A percentile compares a stretch with the other conserved stretches of the same genome.
These are phyloP conservation scores for Megalops atlanticus DNA, from an alignment of 2,113 vertebrate genomes.

Conservation along the genomic window DNA sequence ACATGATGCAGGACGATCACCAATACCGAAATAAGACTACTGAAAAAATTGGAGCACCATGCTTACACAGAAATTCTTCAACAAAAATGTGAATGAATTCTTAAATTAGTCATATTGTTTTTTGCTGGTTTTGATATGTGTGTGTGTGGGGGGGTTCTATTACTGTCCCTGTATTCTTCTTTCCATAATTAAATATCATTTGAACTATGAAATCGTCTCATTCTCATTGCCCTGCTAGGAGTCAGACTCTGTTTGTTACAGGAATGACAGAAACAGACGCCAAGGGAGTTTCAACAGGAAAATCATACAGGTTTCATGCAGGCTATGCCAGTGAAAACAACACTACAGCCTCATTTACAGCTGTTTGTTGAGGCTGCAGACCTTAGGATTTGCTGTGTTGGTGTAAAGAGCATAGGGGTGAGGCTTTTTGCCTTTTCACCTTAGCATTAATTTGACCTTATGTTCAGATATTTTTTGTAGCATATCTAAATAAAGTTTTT, in stretches of 20 bases:
- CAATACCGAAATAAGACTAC: not conserved
- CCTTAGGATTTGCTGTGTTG: not conserved
- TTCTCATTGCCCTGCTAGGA: not conserved
- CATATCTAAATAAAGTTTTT: not conserved
- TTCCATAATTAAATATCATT: not conserved
- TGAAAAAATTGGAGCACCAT: not conserved
- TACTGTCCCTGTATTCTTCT: not conserved
- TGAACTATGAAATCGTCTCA: not conserved
- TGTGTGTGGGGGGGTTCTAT: not conserved
- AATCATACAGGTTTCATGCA: not conserved
- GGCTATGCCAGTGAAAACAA: not conserved
- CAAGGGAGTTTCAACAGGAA: not conserved
- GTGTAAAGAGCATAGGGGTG: too few species aligned
- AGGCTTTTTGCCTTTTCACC: too few species aligned
- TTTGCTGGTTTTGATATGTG: not conserved
- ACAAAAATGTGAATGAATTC: not conserved
- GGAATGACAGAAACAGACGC: conserved; percentile 15
- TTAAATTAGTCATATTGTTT: not conserved
- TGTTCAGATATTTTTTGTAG: not conserved
- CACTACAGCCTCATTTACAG: not conserved
- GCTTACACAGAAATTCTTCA: not conserved
- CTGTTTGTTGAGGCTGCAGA: not conserved
- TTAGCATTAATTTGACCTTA: not conserved
- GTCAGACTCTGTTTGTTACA: conserved; percentile 16
- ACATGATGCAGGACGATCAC: not conserved